Base-by-base conservation (phyloP, 2,888 invertebrate genomes). In the Torymus tubicola region DNA sequence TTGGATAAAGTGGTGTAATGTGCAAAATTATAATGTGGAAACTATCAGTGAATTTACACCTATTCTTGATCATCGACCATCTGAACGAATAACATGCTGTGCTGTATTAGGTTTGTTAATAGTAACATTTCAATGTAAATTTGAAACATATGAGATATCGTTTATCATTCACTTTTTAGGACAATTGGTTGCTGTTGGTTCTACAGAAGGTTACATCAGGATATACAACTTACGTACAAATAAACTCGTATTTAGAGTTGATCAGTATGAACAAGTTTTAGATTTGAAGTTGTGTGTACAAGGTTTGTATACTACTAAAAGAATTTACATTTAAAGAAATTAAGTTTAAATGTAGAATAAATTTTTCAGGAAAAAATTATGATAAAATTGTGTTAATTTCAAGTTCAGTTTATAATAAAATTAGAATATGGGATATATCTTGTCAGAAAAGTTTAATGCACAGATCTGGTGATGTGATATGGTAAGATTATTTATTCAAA, bases 131-230 rank as follows among this genome's bases (percentile, higher is more conserved):
- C 5, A 42, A 8, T 42, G 8, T 42, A 8, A 42, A 0, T 42
- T 8, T 42, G 42, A 42, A 42, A 42, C 42, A 42, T 42, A 8
- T 42, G 42, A 42, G 42, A 42, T 42, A 42, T n/a, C 42, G 13
- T 55, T 18, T 42, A 42, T n/a, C 42, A n/a, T 55, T 18, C 61
- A 18, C 61, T 67, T 78, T 55, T 11, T 64, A 89, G 88, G 81
- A 53, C 83, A 85, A 78, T 76, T 86, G 14, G 61, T 88, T 68
- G 88, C 86, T 14, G 67, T 87, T 71, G 89, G 87, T 11, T 85
- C 87, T 11, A 85, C 83, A 0, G 86, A 87, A 65, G 88, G 88
- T 50, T 86, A 82, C 8, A 81, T 88, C 61, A 83, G 84, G 68
- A 84, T 88, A 70, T 87, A 84, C 24, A 82, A 87, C 65, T 81